phyloP scores from a whole-genome alignment of 2,888 invertebrate species.

The Phasia obesa region DNA sequence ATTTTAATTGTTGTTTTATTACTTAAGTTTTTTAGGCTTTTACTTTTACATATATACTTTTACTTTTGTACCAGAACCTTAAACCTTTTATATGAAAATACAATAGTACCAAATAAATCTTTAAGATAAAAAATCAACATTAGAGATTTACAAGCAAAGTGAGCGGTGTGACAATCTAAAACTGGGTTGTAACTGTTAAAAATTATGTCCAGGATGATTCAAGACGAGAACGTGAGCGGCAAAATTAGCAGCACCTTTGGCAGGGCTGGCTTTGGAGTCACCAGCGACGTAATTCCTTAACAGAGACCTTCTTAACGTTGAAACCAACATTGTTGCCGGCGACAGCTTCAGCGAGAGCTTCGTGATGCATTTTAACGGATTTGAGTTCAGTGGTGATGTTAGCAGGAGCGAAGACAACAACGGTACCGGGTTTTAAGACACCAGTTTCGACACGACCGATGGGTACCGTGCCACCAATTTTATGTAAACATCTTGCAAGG shows the following conservation, averaged over 20 bases:
- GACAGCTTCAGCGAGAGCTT: slow-evolving; percentile 96
- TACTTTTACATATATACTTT: no score
- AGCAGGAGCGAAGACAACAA: slow-evolving; percentile 98
- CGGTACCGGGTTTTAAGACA: slow-evolving; percentile 96
- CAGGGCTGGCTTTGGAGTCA: slow-evolving; percentile 98
- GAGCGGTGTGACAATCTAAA: slow-evolving; percentile 99
- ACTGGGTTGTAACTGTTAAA: slow-evolving; percentile 99
- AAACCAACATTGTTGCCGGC: slow-evolving; percentile 99
- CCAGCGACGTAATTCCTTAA: slow-evolving; percentile 99
- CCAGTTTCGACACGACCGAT: slow-evolving; percentile 99
- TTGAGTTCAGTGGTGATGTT: slow-evolving; percentile 99
- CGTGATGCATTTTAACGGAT: slow-evolving; percentile 99
- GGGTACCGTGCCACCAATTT: slow-evolving; percentile 99
- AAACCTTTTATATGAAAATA: no score
- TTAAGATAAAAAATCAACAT: no score
- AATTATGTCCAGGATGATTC: slow-evolving; percentile 99
- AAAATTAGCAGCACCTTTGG: slow-evolving; percentile 96
- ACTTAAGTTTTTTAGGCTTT: no score
- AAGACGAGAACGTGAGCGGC: slow-evolving; percentile 99
- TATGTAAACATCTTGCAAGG: slow-evolving; percentile 99
- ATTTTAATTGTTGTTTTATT: no score
- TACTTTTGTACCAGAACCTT: no score
- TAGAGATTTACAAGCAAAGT: slow-evolving; percentile 99
- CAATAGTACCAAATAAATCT: no score
- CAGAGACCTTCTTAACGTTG: slow-evolving; percentile 99